Evolutionary conservation across 2,797 vertebrate genomes (phyloP), one percentile per base, ranked within the genome.

Genomic region (Myoxocephalus aenaeus): DNA sequence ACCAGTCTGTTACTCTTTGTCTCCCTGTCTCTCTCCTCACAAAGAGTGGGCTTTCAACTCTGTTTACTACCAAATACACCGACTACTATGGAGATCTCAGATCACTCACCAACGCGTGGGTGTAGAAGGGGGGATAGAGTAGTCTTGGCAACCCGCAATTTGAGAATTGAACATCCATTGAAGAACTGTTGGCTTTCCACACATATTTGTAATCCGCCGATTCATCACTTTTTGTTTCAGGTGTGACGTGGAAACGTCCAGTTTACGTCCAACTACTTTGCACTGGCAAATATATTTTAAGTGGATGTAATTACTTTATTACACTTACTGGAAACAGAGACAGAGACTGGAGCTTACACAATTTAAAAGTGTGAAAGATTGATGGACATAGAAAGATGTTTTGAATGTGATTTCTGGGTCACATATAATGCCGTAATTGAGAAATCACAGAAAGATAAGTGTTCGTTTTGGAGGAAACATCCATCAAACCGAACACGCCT

Each of bases 31-130:
- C 50, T 48, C 42, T 46, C 42, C 25, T 71, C 54, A 42, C 51
- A 29, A 40, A 67, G 14, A 73, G 10, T 27, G 10, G 14, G 20
- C 56, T 59, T 79, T 65, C 32, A 18, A 34, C 51, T 73, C 44
- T 87, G 84, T 88, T 85, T 90, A 76, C 66, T 51, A 77, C 79
- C 44, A 81, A 70, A 88, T 79, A 88, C 36, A 81, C 69, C 80
- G 50, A 82, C 79, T 79, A 20, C 79, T 85, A 79, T 85, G 84
- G 84, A 80, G 79, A 89, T 67, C 54, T 53, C 22, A 11, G 58
- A 51, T 40, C 67, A 71, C 71, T 74, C 63, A 72, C 51, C 65
- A 44, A 38, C 14, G 54, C 18, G 83, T 76, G 80, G 74, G 75
- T 66, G 70, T 44, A 6, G 54, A 44, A 13, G 12, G 40, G 7